phyloP scores from a whole-genome alignment of 2,113 vertebrate genomes.

The Corvus cornix region DNA sequence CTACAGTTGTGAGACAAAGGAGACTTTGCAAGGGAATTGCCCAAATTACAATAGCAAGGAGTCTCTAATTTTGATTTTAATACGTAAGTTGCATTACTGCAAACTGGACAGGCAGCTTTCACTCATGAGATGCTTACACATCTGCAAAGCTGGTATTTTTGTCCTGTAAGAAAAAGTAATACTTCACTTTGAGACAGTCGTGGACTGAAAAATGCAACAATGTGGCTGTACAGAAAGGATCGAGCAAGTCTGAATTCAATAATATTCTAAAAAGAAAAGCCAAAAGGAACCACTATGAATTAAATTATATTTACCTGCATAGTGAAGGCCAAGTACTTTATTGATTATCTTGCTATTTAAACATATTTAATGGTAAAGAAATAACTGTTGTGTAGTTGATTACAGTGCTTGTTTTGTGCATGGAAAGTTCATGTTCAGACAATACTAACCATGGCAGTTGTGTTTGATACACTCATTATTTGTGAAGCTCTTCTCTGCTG shows the following conservation, averaged over 20 bases:
- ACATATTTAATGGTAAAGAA: not conserved
- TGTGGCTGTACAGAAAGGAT: not conserved
- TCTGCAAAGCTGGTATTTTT: not conserved
- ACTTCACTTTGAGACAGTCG: not conserved
- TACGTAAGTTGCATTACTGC: not conserved
- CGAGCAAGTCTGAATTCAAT: not conserved
- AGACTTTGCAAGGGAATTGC: not conserved
- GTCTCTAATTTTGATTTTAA: constrained; percentile 23
- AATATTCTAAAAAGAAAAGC: not conserved
- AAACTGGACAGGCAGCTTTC: not conserved
- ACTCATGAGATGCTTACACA: not conserved
- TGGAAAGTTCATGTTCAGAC: not conserved
- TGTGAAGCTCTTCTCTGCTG: not conserved
- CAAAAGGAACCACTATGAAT: not conserved
- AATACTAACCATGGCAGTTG: rapidly evolving
- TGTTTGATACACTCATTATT: not conserved
- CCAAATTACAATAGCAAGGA: not conserved
- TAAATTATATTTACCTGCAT: not conserved
- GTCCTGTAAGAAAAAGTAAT: not conserved
- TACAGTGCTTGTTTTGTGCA: not conserved
- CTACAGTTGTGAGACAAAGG: not conserved
- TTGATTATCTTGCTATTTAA: not conserved
- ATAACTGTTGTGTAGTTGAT: not conserved
- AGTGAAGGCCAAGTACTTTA: not conserved
- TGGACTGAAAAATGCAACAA: not conserved